These are phyloP conservation scores for Excalfactoria chinensis DNA, from an alignment of 2,113 vertebrate genomes.

Conservation along the genomic window DNA sequence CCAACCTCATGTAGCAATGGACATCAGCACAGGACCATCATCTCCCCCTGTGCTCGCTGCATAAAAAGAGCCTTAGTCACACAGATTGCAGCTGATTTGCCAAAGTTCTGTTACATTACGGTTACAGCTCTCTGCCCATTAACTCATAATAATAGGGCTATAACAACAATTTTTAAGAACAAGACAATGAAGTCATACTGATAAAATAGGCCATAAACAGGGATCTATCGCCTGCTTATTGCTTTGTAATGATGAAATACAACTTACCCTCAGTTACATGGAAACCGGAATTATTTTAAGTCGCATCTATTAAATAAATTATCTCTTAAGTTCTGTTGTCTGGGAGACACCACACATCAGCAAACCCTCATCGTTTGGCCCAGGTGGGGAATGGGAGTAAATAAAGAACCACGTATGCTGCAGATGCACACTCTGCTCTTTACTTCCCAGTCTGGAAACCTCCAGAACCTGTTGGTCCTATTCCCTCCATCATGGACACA, in stretches of 20 bases:
- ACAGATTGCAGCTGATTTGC: not conserved
- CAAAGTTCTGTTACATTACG: not conserved
- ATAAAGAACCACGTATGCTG: not conserved
- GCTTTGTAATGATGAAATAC: constrained; percentile 49
- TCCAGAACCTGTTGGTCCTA: not conserved
- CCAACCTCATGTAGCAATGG: fast-evolving
- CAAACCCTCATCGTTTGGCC: not conserved
- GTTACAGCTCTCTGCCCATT: not conserved
- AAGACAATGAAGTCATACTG: constrained; percentile 43
- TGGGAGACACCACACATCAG: not conserved
- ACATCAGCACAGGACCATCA: fast-evolving
- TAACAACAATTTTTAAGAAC: constrained; percentile 35
- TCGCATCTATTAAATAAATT: not conserved
- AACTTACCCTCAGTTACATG: not conserved
- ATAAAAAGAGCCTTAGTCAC: not conserved
- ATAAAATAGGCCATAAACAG: constrained; percentile 37
- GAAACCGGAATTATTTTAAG: not conserved
- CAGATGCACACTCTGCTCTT: fast-evolving
- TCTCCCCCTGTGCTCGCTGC: not conserved
- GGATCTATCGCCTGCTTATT: constrained; percentile 43
- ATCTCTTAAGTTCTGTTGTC: not conserved
- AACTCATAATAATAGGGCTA: not conserved
- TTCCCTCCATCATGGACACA: not conserved
- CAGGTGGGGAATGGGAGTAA: not conserved
- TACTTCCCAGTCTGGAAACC: not conserved